These are phyloP conservation scores for Todiramphus saurophagus DNA, from an alignment of 2,113 vertebrate species.

Conservation along the genomic window DNA sequence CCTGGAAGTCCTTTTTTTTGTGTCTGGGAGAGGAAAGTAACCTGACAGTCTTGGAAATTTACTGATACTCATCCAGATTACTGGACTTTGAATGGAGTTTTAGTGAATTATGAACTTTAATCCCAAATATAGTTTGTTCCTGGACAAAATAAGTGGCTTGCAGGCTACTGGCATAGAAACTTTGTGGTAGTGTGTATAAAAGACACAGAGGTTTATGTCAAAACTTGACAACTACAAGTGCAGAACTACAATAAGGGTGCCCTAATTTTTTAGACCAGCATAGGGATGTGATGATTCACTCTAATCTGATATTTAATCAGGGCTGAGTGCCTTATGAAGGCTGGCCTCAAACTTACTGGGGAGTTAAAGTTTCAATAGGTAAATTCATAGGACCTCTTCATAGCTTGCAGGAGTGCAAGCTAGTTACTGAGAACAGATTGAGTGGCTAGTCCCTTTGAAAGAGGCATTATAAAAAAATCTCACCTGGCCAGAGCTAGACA, in stretches of 20 bases:
- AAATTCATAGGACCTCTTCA: neutral
- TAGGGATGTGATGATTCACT: neutral
- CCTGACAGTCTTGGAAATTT: neutral
- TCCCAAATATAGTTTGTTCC: neutral
- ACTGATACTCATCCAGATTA: neutral
- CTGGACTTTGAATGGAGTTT: neutral
- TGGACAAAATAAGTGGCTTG: neutral
- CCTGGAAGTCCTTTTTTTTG: neutral
- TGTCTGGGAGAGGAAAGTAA: neutral
- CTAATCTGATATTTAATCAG: neutral
- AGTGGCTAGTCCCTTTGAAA: neutral
- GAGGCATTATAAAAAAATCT: neutral
- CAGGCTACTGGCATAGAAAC: neutral
- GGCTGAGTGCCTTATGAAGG: neutral
- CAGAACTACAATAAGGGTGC: neutral
- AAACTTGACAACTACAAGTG: neutral
- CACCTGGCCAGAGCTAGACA: neutral
- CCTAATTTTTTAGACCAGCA: neutral
- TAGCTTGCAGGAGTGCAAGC: neutral
- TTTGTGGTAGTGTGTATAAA: neutral
- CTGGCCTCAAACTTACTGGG: neutral
- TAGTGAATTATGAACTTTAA: neutral
- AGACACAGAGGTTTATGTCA: neutral
- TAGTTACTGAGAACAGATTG: neutral
- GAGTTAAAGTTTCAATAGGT: neutral